Evolutionary conservation across 2,888 invertebrate genomes (phyloP).

Genomic region (Antheraea assamensis): DNA sequence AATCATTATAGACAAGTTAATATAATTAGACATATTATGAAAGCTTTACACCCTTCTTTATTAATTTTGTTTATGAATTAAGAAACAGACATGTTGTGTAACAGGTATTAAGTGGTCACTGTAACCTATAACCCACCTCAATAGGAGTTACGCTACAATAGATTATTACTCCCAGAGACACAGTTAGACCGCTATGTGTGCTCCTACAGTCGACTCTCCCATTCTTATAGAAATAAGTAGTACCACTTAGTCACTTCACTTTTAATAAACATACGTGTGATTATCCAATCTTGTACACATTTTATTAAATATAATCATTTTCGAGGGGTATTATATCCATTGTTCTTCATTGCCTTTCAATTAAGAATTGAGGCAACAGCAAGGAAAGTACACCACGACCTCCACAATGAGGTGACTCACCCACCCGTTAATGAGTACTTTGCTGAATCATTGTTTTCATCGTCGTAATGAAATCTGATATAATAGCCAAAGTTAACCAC

Average conservation of each 20-base stretch:
- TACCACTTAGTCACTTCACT: neutral
- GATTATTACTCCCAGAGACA: no score
- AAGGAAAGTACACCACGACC: slow-evolving; percentile 21
- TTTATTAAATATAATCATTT: neutral
- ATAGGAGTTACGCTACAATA: neutral
- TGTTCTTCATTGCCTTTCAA: neutral
- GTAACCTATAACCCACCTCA: no score
- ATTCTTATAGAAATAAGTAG: no score
- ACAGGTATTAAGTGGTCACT: no score
- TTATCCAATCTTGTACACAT: neutral
- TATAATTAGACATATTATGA: no score
- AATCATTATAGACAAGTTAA: no score
- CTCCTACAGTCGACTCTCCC: no score
- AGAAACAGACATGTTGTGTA: no score
- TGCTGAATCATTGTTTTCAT: slow-evolving; percentile 70
- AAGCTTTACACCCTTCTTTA: no score
- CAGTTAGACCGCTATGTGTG: no score
- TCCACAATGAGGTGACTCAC: slow-evolving; percentile 54
- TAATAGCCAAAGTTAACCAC: slow-evolving; percentile 39
- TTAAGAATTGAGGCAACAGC: neutral
- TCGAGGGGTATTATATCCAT: neutral
- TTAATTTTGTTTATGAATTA: no score
- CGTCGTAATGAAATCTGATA: slow-evolving; percentile 51
- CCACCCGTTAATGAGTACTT: slow-evolving; percentile 54
- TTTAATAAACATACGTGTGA: neutral